These are phyloP conservation scores for Protonibea diacanthus DNA, from an alignment of 2,797 vertebrate genomes.

Conservation along the genomic window DNA sequence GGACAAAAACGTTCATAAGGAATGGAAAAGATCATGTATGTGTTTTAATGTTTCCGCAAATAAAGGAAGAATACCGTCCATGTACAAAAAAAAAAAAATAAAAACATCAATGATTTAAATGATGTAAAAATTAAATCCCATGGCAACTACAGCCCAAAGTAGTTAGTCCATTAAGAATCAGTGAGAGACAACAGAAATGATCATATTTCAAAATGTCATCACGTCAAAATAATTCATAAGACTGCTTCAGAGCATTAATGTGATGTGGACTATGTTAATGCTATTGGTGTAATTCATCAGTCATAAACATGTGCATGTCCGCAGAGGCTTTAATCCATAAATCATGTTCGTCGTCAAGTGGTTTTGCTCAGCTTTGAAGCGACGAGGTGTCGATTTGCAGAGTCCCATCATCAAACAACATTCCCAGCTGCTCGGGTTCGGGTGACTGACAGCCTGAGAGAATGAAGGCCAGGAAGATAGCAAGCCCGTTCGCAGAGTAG, in stretches of 20 bases:
- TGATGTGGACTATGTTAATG: not conserved
- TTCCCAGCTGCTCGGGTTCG: constrained; percentile 70
- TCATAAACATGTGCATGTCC: constrained; percentile 1
- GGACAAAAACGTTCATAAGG: not conserved
- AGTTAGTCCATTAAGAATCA: not conserved
- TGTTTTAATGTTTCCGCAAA: not conserved
- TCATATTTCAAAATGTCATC: not conserved
- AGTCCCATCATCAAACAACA: constrained; percentile 47
- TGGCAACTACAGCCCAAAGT: not conserved
- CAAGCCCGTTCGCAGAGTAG: not conserved
- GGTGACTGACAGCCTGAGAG: constrained; percentile 42
- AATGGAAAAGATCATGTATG: not conserved
- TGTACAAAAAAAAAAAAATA: not conserved
- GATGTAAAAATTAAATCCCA: not conserved
- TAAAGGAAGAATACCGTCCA: not conserved
- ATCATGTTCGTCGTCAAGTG: constrained; percentile 41
- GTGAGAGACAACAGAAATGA: not conserved
- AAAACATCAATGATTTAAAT: not conserved
- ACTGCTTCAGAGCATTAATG: not conserved
- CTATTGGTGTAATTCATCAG: not conserved
- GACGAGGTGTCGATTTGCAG: constrained; percentile 52
- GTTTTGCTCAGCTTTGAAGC: constrained; percentile 28
- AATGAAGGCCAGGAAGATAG: constrained; percentile 24
- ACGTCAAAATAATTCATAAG: not conserved
- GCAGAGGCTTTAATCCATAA: constrained; percentile 26